phyloP scores from a whole-genome alignment of 2,888 invertebrate species.

The Meiosimyza platycephala region DNA sequence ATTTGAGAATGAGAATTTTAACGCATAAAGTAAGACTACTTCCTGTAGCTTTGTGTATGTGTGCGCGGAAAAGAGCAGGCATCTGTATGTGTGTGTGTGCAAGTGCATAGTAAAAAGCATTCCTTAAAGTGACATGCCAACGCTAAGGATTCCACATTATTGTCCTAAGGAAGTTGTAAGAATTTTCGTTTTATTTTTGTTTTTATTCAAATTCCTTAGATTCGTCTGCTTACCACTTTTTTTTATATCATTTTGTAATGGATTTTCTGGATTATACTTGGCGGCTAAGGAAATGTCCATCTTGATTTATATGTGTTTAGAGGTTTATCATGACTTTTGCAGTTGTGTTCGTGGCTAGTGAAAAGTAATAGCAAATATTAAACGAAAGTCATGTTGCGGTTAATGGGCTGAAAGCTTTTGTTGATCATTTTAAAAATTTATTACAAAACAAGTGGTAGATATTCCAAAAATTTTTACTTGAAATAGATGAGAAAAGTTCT shows the following conservation, averaged over 20 bases:
- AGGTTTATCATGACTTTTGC: too few relatives aligned
- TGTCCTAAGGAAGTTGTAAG: conserved; percentile 4
- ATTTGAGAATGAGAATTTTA: too few relatives aligned
- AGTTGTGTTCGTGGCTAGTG: not conserved
- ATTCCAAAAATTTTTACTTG: too few relatives aligned
- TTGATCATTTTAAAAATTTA: too few relatives aligned
- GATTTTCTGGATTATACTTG: not conserved
- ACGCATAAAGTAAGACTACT: not conserved
- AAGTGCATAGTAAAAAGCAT: conserved; percentile 37
- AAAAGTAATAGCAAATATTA: not conserved
- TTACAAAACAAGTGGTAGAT: too few relatives aligned
- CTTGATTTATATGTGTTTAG: conserved; percentile 13
- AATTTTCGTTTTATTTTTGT: not conserved
- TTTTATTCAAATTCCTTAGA: not conserved
- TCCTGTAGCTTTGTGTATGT: not conserved
- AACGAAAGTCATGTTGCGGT: too few relatives aligned
- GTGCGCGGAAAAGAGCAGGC: conserved; percentile 26
- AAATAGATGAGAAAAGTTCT: too few relatives aligned
- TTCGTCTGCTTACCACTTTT: too few relatives aligned
- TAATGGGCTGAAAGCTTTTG: too few relatives aligned
- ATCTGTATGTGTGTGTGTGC: conserved; percentile 35
- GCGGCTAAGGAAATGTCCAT: conserved; percentile 11
- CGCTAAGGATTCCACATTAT: conserved; percentile 19
- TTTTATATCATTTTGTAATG: too few relatives aligned
- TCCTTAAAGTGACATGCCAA: conserved; percentile 42